Evolutionary conservation across 2,888 invertebrate genomes (phyloP).

Genomic region (Brassicogethes aeneus): DNA sequence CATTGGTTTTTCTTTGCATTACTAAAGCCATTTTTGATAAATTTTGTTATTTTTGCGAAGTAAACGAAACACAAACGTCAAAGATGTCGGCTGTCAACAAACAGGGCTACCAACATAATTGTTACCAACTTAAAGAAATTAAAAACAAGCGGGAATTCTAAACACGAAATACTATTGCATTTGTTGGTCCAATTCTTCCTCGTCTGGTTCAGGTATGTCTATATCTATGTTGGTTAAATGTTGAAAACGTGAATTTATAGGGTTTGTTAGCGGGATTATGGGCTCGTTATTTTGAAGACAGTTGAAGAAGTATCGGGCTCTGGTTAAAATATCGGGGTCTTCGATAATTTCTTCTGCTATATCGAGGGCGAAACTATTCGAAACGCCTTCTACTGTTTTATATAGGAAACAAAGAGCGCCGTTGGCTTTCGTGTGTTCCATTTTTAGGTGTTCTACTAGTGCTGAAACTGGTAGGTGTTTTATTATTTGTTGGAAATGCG

Average conservation of each 20-base stretch:
- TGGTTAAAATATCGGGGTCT: constrained; percentile 41
- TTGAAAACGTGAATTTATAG: no score
- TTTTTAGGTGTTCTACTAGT: constrained; percentile 29
- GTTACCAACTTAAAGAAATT: no score
- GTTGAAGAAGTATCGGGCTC: constrained; percentile 45
- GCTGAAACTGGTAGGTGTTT: constrained; percentile 48
- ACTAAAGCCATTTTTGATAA: constrained; percentile 53
- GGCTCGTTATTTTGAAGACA: constrained; percentile 26
- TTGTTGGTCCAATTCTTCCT: no score
- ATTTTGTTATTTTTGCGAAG: not conserved
- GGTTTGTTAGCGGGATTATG: constrained; percentile 11
- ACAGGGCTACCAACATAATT: no score
- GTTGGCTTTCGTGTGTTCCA: constrained; percentile 27
- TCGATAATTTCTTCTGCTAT: constrained; percentile 56
- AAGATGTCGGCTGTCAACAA: no score
- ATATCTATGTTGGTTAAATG: constrained; percentile 1
- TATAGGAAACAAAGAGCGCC: constrained; percentile 56
- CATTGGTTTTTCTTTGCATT: constrained; percentile 66
- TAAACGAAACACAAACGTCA: not conserved
- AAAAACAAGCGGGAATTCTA: no score
- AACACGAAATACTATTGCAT: no score
- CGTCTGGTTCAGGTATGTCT: constrained; percentile 14
- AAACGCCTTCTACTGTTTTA: constrained; percentile 51
- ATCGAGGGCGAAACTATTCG: constrained; percentile 56
- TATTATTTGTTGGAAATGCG: constrained; percentile 64